Conservation (phyloP, 2,113 vertebrate species). For the Phaethon lepturus region DNA sequence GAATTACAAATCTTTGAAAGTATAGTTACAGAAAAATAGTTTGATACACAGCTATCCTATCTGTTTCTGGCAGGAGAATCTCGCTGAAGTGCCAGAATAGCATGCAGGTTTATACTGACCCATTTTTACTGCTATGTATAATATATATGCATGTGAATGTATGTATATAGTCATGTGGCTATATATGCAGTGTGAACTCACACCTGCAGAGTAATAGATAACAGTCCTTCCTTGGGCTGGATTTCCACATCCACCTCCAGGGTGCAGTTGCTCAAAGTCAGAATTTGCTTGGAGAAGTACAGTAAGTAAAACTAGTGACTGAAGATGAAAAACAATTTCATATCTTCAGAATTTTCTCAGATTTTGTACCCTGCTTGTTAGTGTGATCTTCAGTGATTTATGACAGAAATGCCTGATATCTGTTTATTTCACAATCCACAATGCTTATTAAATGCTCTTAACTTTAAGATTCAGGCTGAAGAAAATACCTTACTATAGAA, state of each 20-base stretch:
- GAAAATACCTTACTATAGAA: background rate
- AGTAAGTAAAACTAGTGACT: background rate
- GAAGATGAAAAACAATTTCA: background rate
- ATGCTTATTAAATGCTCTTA: background rate
- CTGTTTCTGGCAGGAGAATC: background rate
- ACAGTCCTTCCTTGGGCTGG: background rate
- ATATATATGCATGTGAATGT: rapidly evolving
- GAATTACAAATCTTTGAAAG: background rate
- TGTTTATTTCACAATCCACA: background rate
- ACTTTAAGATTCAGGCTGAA: background rate
- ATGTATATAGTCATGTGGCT: rapidly evolving
- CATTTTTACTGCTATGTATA: background rate
- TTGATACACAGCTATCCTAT: background rate
- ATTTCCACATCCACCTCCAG: background rate
- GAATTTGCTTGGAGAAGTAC: background rate
- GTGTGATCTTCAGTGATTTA: background rate
- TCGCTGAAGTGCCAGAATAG: background rate
- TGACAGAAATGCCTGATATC: background rate
- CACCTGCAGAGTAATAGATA: background rate
- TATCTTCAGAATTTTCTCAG: background rate
- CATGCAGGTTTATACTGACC: background rate
- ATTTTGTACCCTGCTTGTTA: background rate
- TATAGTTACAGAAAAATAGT: background rate
- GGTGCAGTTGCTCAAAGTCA: background rate
- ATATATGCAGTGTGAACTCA: background rate